phyloP scores from a whole-genome alignment of 2,797 vertebrate species.

The Antennarius maculatus region DNA sequence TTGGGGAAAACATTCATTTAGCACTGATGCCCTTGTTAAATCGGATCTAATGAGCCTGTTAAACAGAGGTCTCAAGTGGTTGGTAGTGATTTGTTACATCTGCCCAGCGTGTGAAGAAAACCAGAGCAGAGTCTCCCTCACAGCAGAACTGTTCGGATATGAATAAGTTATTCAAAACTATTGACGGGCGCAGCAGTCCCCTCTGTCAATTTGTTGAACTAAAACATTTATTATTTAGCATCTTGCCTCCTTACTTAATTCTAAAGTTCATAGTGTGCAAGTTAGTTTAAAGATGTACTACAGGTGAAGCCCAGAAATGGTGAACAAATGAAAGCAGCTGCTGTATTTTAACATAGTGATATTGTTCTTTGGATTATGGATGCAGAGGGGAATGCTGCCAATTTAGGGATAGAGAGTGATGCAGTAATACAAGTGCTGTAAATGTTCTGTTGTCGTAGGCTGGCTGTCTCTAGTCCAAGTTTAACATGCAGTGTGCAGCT shows the following conservation, averaged over 20 bases:
- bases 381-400: background rate
- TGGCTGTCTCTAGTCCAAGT: too few species aligned
- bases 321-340: conserved; percentile 18
- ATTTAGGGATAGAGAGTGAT: background rate
- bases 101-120: conserved; percentile 15
- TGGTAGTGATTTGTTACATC: conserved; percentile 41
- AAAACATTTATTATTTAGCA: conserved; percentile 45
- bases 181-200: conserved; percentile 39
- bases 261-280: conserved; percentile 10
- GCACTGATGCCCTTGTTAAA: conserved; percentile 42
- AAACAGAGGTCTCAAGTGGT: conserved; percentile 27
- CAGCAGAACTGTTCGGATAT: conserved; percentile 42
- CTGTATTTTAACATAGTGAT: conserved; percentile 6
- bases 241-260: conserved; percentile 17
- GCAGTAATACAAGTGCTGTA: background rate
- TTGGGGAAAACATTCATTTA: conserved; percentile 24
- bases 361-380: conserved; percentile 9
- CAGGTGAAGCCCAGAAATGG: too few species aligned
- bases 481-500: background rate
- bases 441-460: background rate
- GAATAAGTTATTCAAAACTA: conserved; percentile 61
- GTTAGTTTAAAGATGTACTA: background rate
- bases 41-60: conserved; percentile 43
- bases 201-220: conserved; percentile 43
- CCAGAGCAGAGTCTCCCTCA: conserved; percentile 17